Percentiles rank a stretch among this genome's conserved stretches.
phyloP scores from a whole-genome alignment of 64 coral and sea anemone genomes.

The Catalaphyllia jardinei region DNA sequence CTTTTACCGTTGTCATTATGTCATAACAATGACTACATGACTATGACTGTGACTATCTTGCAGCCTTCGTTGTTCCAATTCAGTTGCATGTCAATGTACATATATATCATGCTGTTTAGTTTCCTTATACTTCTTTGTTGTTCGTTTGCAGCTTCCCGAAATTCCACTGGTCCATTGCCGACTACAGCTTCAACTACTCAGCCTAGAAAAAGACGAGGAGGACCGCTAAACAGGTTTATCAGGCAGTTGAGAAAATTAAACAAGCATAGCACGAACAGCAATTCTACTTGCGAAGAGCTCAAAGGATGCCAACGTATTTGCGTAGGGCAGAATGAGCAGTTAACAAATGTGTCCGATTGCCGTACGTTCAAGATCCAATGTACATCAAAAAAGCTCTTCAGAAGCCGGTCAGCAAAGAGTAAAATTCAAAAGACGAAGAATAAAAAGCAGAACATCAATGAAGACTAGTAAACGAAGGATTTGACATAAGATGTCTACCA shows the following conservation, averaged over 20 bases:
- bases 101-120: no score
- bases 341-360: constrained; percentile 1
- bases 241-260: not conserved
- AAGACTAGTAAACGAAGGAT: not conserved
- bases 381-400: not conserved
- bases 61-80: no score
- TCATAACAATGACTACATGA: no score
- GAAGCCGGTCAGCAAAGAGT: not conserved
- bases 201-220: not conserved
- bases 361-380: constrained; percentile 7
- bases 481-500: no score
- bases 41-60: no score
- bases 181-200: not conserved
- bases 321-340: constrained; percentile 21
- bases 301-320: constrained; percentile 1
- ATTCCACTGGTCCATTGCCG: not conserved
- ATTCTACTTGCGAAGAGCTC: constrained; percentile 12
- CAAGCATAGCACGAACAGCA: not conserved
- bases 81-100: no score
- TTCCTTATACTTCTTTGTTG: not conserved
- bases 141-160: not conserved
- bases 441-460: not conserved
- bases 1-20: no score
- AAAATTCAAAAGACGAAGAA: not conserved
- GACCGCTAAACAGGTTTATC: not conserved